Base-by-base conservation (phyloP, 2,888 invertebrate genomes). In the Acholoe squamosa region DNA sequence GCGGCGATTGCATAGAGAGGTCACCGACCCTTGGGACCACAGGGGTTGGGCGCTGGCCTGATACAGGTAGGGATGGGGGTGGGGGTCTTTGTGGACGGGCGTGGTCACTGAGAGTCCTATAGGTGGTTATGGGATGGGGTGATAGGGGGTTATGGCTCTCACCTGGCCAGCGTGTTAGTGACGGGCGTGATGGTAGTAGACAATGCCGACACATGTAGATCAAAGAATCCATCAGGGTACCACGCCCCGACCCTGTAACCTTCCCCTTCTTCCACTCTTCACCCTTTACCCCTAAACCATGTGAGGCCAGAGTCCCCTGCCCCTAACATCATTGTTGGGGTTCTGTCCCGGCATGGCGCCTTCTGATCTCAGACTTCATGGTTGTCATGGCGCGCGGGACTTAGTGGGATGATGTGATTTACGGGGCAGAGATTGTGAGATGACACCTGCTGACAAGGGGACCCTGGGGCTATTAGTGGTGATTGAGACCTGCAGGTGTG, bases 321-420 rank as follows among this genome's bases (percentile, higher is more conserved):
- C 43, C 43, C 43, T 3, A 10, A 43, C 43, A 43, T 43, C 43
- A 43, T 43, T 43, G 43, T 43, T 43, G 43, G 43, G 43, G 43
- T 43, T n/a, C 14, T 10, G n/a, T 14, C 25, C 14, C n/a, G 71
- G n/a, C 71, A 28, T 28, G 43, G 28, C 76, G 25, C 76, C 31
- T 31, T 76, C 25, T 76, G 76, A 76, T 76, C 76, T 0, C n/a
- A 14, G 14, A 28, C n/a, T 76, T 76, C 25, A 25, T 76, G 76
- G 76, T 76, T 76, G 76, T 76, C 76, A 76, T 76, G 28, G 76
- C 76, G 76, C 76, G 76, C 76, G 16, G 76, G n/a, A 7, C 25
- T 10, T 0, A 31, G 10, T 10, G 76, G 31, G 14, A 1, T 76
- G 76, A 76, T 31, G 76, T 76, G 76, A 76, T 76, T 76, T 76